Evolutionary conservation across 2,888 invertebrate species (phyloP).

Genomic region (Aleiodes leptofemur): DNA sequence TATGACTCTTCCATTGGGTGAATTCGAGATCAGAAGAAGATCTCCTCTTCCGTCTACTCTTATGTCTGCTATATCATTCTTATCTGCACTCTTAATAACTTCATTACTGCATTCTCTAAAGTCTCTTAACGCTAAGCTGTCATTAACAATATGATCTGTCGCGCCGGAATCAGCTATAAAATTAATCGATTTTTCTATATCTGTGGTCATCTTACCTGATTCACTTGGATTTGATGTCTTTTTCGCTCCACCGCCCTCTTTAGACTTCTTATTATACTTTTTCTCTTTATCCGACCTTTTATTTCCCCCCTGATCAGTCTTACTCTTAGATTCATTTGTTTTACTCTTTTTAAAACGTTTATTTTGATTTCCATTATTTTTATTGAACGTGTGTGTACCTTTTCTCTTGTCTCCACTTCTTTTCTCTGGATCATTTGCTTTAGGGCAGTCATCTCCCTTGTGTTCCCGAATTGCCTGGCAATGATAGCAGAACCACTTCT

Average conservation of each 20-base stretch:
- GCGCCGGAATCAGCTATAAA: slow-evolving; percentile 56
- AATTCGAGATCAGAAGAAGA: slow-evolving; percentile 49
- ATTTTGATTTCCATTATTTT: neutral
- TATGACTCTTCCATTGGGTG: slow-evolving; percentile 40
- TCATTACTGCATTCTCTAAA: slow-evolving; percentile 26
- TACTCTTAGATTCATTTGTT: neutral
- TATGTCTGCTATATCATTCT: slow-evolving; percentile 54
- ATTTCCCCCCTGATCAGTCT: slow-evolving; percentile 11
- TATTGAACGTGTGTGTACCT: neutral
- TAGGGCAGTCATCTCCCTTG: slow-evolving; percentile 41
- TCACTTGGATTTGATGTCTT: neutral
- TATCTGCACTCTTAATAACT: slow-evolving; percentile 54
- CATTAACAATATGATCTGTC: slow-evolving; percentile 50
- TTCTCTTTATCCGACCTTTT: slow-evolving; percentile 27
- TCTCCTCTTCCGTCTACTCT: slow-evolving; percentile 57
- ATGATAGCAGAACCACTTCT: slow-evolving; percentile 48
- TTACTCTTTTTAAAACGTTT: slow-evolving; percentile 2
- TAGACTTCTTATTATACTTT: neutral
- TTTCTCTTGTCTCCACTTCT: neutral
- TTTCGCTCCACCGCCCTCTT: neutral
- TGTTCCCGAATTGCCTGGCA: slow-evolving; percentile 44
- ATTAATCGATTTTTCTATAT: slow-evolving; percentile 1
- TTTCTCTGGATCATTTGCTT: neutral
- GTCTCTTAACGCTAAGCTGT: no score
- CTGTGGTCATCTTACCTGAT: neutral